A percentile compares a stretch with the other conserved stretches of the same genome.
Evolutionary conservation across 2,113 vertebrate species (phyloP).

Genomic region (Myxocyprinus asiaticus): DNA sequence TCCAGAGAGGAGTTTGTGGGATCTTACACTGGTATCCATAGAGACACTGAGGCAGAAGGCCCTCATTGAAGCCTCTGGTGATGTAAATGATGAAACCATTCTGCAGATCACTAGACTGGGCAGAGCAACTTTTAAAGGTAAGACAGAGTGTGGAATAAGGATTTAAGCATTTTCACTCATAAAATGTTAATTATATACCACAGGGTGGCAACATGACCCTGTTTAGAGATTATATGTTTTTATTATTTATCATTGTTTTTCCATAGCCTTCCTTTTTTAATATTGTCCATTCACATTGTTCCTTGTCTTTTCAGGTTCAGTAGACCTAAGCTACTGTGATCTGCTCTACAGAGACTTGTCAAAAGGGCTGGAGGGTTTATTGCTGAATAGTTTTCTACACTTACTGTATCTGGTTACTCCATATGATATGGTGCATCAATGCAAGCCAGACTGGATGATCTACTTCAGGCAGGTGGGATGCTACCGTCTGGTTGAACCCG

Average conservation of each 20-base stretch:
- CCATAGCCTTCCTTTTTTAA: background rate
- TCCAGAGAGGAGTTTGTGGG: constrained; percentile 75
- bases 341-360: constrained; percentile 86
- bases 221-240: background rate
- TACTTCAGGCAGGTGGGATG: constrained; percentile 85
- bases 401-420: constrained; percentile 90
- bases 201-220: background rate
- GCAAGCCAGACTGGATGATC: constrained; percentile 90
- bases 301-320: constrained; percentile 75
- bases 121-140: constrained; percentile 89
- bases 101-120: constrained; percentile 86
- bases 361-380: constrained; percentile 86
- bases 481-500: background rate
- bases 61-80: constrained; percentile 68
- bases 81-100: constrained; percentile 21
- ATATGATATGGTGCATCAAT: constrained; percentile 81
- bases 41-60: constrained; percentile 76
- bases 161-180: too few species aligned
- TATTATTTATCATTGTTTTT: background rate
- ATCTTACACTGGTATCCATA: constrained; percentile 74
- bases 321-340: constrained; percentile 84
- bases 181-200: background rate
- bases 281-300: background rate
- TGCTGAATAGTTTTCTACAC: constrained; percentile 88
- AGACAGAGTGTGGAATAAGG: background rate